Evolutionary conservation across 2,113 vertebrate species (phyloP).

Genomic region (Hirundichthys speculiger): DNA sequence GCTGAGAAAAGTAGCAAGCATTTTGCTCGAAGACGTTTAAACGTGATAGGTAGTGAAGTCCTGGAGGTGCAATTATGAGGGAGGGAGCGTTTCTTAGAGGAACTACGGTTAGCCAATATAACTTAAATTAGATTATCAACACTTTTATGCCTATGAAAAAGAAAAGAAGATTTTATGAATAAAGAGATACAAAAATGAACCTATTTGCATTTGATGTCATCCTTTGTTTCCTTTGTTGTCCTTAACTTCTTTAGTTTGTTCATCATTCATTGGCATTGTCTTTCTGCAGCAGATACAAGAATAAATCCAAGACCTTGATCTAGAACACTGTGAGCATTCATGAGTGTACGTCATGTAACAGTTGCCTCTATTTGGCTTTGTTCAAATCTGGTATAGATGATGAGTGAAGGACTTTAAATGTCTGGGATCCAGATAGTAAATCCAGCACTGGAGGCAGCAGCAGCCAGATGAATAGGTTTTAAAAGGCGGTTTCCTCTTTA

Average conservation of each 20-base stretch:
- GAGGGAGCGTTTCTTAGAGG: no score
- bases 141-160: no score
- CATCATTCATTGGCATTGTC: background rate
- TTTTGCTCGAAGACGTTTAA: no score
- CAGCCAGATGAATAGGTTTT: constrained; percentile 22
- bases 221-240: no score
- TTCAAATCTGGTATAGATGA: constrained; percentile 54
- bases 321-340: constrained; percentile 32
- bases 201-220: no score
- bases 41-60: no score
- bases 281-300: constrained; percentile 15
- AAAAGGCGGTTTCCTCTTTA: constrained; percentile 1
- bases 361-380: constrained; percentile 44
- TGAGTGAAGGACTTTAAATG: constrained; percentile 65
- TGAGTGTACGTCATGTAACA: constrained; percentile 16
- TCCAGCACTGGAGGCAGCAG: constrained; percentile 18
- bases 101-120: no score
- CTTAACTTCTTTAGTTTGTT: background rate
- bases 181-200: no score
- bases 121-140: no score
- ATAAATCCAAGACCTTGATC: constrained; percentile 57
- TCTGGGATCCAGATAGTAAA: constrained; percentile 65
- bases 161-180: background rate
- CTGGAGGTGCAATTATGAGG: no score
- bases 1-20: no score